Evolutionary conservation across 2,113 vertebrate genomes (phyloP).

Genomic region (Pristiophorus japonicus): DNA sequence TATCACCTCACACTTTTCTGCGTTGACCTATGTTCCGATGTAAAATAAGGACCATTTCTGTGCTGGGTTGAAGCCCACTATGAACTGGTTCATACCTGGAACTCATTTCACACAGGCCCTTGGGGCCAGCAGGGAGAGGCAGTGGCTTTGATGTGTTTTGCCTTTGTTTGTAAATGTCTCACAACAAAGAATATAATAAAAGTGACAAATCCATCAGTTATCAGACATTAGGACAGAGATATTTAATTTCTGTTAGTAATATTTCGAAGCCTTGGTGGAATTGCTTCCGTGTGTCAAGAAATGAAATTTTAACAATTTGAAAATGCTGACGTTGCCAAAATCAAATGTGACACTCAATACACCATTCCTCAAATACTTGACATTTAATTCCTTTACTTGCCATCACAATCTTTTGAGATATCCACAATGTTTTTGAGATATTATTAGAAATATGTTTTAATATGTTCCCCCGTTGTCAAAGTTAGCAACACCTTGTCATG

Average conservation of each 20-base stretch:
- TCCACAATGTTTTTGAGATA: background rate
- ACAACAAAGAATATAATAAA: constrained; percentile 11
- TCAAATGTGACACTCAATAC: background rate
- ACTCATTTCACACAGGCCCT: background rate
- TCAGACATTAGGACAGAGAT: background rate
- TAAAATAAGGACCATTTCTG: background rate
- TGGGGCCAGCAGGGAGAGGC: background rate
- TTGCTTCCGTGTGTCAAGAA: background rate
- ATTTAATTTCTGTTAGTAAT: constrained; percentile 28
- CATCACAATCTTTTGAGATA: constrained; percentile 9
- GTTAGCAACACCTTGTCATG: background rate
- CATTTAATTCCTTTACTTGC: constrained; percentile 22
- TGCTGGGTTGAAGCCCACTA: background rate
- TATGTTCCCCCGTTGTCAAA: background rate
- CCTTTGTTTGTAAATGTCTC: constrained; percentile 31
- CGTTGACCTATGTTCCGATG: background rate
- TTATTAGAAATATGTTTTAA: background rate
- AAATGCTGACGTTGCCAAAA: constrained; percentile 13
- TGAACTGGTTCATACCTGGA: background rate
- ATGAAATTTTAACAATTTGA: background rate
- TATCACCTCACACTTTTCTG: background rate
- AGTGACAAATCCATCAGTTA: constrained; percentile 29
- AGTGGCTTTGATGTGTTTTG: background rate
- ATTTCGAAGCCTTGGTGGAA: constrained; percentile 24
- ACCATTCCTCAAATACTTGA: constrained; percentile 14